Conservation (phyloP, 2,888 invertebrate genomes). For the Branchinecta sandiegonensis region DNA sequence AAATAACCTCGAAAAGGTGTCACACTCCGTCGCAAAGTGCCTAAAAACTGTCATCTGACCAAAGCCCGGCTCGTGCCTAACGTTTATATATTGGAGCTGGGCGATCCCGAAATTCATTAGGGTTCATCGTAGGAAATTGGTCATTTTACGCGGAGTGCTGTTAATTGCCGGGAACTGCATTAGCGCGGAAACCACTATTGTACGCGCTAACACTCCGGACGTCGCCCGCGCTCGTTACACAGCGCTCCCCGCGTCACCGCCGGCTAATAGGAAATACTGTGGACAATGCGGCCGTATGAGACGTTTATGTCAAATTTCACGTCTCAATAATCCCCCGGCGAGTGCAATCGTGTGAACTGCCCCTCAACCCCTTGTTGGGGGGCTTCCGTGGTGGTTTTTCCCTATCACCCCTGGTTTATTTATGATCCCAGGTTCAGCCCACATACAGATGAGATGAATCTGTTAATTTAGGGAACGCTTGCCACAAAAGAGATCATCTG, state of each 20-base stretch:
- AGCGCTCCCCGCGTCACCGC: not conserved
- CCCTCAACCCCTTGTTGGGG: not conserved
- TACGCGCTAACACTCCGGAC: too few species aligned
- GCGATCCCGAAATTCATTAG: too few species aligned
- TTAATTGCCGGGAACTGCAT: not conserved
- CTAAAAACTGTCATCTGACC: too few species aligned
- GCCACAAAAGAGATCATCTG: too few species aligned
- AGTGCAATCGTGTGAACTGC: conserved; percentile 15
- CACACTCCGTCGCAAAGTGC: too few species aligned
- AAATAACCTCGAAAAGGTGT: too few species aligned
- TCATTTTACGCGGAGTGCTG: conserved; percentile 1
- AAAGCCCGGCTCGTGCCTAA: too few species aligned
- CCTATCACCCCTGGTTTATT: conserved; percentile 14
- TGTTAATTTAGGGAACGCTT: too few species aligned
- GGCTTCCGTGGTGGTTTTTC: conserved; percentile 12
- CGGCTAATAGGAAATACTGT: conserved; percentile 5
- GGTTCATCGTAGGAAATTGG: not conserved
- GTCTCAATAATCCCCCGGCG: conserved; percentile 16
- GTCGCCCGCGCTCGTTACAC: too few species aligned
- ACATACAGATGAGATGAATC: conserved; percentile 9
- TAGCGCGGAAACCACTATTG: too few species aligned
- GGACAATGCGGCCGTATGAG: conserved; percentile 3
- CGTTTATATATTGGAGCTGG: too few species aligned
- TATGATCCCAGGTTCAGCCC: conserved; percentile 9
- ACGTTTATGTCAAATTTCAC: conserved; percentile 12